These are phyloP conservation scores for Anorthoa munda DNA, from an alignment of 2,888 invertebrate species.

Conservation along the genomic window DNA sequence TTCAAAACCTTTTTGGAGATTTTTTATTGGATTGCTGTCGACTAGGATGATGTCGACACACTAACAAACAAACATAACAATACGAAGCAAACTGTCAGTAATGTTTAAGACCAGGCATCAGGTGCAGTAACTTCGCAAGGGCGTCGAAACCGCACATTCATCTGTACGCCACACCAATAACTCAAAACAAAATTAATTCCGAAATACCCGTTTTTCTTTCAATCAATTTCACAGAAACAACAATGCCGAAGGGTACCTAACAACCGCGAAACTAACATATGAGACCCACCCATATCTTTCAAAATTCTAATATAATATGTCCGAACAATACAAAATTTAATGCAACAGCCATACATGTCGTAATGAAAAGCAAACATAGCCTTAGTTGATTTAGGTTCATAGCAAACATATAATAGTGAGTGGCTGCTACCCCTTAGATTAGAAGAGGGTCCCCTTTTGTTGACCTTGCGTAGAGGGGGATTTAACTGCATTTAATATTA, in stretches of 20 bases:
- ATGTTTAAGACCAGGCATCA: slow-evolving; percentile 30
- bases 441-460: slow-evolving; percentile 65
- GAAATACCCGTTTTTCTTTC: slow-evolving; percentile 24
- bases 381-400: slow-evolving; percentile 76
- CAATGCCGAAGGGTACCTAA: slow-evolving; percentile 35
- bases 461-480: slow-evolving; percentile 63
- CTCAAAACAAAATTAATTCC: slow-evolving; percentile 51
- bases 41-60: not conserved
- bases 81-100: slow-evolving; percentile 22
- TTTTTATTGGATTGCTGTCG: no score
- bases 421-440: slow-evolving; percentile 74
- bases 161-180: slow-evolving; percentile 42
- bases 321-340: slow-evolving; percentile 67
- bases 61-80: not conserved
- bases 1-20: no score
- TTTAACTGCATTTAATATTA: slow-evolving; percentile 69
- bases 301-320: slow-evolving; percentile 60
- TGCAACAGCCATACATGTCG: slow-evolving; percentile 70
- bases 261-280: slow-evolving; percentile 57
- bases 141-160: slow-evolving; percentile 31
- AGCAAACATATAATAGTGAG: slow-evolving; percentile 76
- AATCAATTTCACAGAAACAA: slow-evolving; percentile 58
- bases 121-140: slow-evolving; percentile 36
- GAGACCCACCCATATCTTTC: slow-evolving; percentile 57
- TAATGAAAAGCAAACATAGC: slow-evolving; percentile 80